Conservation (phyloP, 64 coral and sea anemone species). For the Porites lutea region DNA sequence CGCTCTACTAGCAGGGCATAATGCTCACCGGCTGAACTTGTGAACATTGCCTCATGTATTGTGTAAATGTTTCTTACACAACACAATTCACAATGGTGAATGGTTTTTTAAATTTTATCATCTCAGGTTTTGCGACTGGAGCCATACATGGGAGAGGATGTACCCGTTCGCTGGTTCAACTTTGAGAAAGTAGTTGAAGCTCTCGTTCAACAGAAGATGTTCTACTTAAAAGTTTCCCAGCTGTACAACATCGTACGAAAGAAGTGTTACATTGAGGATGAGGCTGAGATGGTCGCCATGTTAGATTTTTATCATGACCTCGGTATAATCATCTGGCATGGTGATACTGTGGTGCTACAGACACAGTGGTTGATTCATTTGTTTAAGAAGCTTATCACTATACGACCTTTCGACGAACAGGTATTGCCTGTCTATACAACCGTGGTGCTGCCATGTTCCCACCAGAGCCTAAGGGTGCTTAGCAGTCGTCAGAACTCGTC, state of each 20-base stretch:
- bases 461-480: no score
- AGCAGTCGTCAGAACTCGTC: no score
- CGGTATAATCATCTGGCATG: slow-evolving; percentile 59
- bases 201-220: slow-evolving; percentile 41
- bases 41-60: no score
- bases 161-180: slow-evolving; percentile 63
- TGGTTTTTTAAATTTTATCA: not conserved
- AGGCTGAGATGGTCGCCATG: slow-evolving; percentile 46
- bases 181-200: slow-evolving; percentile 56
- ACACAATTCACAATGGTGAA: no score
- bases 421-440: not conserved
- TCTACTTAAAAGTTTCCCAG: slow-evolving; percentile 29
- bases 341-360: slow-evolving; percentile 69
- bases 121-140: slow-evolving; percentile 53
- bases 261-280: slow-evolving; percentile 57
- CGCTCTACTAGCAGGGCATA: no score
- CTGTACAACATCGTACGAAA: slow-evolving; percentile 36
- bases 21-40: no score
- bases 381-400: slow-evolving; percentile 69
- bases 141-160: slow-evolving; percentile 88
- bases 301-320: slow-evolving; percentile 73
- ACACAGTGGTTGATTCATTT: slow-evolving; percentile 73
- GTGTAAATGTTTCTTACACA: no score
- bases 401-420: slow-evolving; percentile 71
- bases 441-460: no score